Percentiles rank a stretch among this genome's conserved stretches.
phyloP scores from a whole-genome alignment of 2,113 vertebrate genomes.

The Accipiter virgatus region DNA sequence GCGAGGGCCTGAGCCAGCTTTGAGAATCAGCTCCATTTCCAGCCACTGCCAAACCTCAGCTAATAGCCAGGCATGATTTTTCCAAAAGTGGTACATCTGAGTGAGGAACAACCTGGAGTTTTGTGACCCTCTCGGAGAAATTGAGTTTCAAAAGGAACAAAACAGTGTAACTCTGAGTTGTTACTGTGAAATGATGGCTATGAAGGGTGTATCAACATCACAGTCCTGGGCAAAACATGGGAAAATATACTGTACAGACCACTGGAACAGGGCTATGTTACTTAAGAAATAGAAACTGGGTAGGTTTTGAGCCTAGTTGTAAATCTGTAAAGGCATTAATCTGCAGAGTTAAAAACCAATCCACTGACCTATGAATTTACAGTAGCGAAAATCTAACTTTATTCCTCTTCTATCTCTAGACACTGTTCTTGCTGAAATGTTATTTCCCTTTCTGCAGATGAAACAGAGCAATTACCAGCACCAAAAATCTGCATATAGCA shows the following conservation, averaged over 20 bases:
- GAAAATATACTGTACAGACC: neutral
- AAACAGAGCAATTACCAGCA: neutral
- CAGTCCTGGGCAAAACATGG: neutral
- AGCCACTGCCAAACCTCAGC: neutral
- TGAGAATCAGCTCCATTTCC: neutral
- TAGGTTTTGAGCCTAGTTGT: neutral
- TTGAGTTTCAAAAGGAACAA: neutral
- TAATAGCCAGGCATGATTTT: accelerated
- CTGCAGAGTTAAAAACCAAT: neutral
- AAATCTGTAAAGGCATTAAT: neutral
- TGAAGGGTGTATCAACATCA: neutral
- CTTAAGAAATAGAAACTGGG: neutral
- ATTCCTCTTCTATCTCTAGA: neutral
- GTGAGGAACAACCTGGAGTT: neutral
- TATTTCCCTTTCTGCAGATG: neutral
- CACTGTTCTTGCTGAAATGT: neutral
- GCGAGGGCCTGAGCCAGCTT: accelerated
- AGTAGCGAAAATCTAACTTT: neutral
- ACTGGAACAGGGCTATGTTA: accelerated
- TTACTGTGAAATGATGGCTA: neutral
- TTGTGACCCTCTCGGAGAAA: neutral
- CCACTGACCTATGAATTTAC: neutral
- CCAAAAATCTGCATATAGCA: neutral
- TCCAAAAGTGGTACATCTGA: neutral
- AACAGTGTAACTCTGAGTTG: accelerated